Evolutionary conservation across 1,140 invertebrate genomes (phyloP).

Genomic region (Orius insidiosus): DNA sequence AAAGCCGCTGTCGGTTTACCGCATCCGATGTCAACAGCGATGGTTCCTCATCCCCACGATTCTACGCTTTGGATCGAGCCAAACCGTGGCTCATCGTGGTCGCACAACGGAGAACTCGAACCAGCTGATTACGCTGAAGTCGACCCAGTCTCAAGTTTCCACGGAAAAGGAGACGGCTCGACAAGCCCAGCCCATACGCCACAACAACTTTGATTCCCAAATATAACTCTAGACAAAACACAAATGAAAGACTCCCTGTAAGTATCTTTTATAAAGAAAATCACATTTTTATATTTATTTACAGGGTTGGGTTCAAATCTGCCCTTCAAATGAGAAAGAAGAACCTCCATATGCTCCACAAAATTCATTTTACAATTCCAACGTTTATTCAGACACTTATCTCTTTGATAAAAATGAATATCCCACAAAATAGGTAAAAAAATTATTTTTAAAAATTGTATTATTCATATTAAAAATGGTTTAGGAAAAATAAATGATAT

Average conservation of each 20-base stretch:
- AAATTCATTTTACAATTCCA: conserved; percentile 17
- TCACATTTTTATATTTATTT: conserved; percentile 7
- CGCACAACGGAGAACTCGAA: conserved; percentile 1
- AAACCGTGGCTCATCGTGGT: conserved; percentile 8
- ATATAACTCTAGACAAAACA: not conserved
- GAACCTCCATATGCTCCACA: conserved; percentile 17
- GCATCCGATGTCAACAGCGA: conserved; percentile 17
- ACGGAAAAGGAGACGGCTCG: conserved; percentile 14
- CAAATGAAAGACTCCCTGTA: conserved; percentile 8
- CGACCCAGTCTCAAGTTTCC: conserved; percentile 18
- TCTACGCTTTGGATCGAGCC: conserved; percentile 20
- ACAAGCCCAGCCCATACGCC: conserved; percentile 22
- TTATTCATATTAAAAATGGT: not conserved
- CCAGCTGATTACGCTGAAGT: conserved; percentile 30
- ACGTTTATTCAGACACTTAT: conserved; percentile 21
- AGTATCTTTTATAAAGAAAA: not conserved
- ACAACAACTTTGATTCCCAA: conserved; percentile 21
- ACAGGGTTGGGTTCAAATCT: conserved; percentile 16
- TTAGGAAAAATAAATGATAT: not conserved
- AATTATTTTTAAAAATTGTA: too few relatives aligned
- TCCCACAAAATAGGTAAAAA: too few relatives aligned
- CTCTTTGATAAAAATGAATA: conserved; percentile 17
- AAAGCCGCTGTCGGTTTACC: conserved; percentile 21
- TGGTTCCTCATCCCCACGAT: conserved; percentile 17
- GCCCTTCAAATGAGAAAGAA: conserved; percentile 8